Evolutionary conservation across 1,140 invertebrate species (phyloP), one percentile per base, ranked within the genome.

Genomic region (Plutomurus gul): DNA sequence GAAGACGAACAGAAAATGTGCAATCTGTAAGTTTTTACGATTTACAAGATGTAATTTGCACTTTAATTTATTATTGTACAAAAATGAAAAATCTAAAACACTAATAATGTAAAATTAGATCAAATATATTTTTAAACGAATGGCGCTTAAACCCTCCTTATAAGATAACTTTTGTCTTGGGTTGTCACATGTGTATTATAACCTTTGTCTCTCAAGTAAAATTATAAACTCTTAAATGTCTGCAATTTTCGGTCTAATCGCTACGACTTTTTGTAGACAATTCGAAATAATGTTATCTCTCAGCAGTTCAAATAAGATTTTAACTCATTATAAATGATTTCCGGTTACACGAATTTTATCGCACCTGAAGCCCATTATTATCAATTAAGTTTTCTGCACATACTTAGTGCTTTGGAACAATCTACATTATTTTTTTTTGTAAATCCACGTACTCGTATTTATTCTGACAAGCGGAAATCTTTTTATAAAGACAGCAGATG

Each of bases 321-420:
- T 7, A 13, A 18, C 13, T 65, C n/a, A 65, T 33, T 65, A 65
- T 65, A 30, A 65, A 65, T 65, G 56, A 30, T 27, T 65, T 65
- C 56, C 56, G 11, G 56, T 65, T 65, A 65, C 56, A 65, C 18
- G 56, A n/a, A 5, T 65, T 33, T 65, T 36, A 65, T 65, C 56
- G 1, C 16, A 33, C 27, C 1, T 36, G 18, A 18, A 27, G 16
- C 16, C 18, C 10, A n/a, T 36, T n/a, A 65, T 65, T 65, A 65
- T 65, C 56, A 65, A 11, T n/a, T 36, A 65, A 3, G 8, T 30
- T 36, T 36, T 65, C 56, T 65, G 36, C 22, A 65, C 30, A 8
- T 49, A 49, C 13, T 49, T 49, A 8, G n/a, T 43, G 39, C 25
- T n/a, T 33, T 6, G 18, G 30, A 60, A 60, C 51, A 60, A 33